Percentiles rank a stretch among this genome's conserved stretches.
Evolutionary conservation across 2,888 invertebrate species (phyloP).

Genomic region (Tenthredo livida): DNA sequence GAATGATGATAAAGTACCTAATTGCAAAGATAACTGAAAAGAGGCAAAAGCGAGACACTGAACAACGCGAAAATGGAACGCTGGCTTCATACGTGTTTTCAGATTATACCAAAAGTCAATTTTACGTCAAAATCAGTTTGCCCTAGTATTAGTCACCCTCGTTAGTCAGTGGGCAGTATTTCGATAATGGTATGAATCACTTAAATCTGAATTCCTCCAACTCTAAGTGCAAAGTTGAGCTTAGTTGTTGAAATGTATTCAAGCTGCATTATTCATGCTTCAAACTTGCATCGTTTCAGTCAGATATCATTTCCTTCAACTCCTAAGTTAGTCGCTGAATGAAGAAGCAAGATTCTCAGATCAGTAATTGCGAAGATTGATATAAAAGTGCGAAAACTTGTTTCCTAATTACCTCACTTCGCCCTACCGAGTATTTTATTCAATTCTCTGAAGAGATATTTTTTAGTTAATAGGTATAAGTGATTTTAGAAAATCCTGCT

Average conservation of each 20-base stretch:
- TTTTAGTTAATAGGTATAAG: too few relatives aligned
- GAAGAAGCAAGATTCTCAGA: background rate
- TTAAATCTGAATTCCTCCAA: background rate
- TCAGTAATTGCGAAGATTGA: background rate
- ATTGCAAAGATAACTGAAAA: background rate
- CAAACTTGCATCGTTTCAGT: background rate
- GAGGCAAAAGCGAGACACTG: background rate
- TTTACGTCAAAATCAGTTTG: background rate
- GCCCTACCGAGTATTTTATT: background rate
- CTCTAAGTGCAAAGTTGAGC: background rate
- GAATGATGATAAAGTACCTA: background rate
- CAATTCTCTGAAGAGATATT: too few relatives aligned
- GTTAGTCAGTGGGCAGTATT: background rate
- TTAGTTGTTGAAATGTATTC: background rate
- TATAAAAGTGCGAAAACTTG: background rate
- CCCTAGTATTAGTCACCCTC: background rate
- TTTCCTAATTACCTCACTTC: background rate
- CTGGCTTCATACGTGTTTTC: background rate
- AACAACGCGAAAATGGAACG: background rate
- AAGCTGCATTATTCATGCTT: background rate
- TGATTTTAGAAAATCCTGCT: background rate
- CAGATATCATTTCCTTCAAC: background rate
- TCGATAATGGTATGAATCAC: background rate
- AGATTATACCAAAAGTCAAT: background rate
- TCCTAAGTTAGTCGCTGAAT: background rate